phyloP scores from a whole-genome alignment of 2,113 vertebrate genomes.

The Phaetusa simplex region DNA sequence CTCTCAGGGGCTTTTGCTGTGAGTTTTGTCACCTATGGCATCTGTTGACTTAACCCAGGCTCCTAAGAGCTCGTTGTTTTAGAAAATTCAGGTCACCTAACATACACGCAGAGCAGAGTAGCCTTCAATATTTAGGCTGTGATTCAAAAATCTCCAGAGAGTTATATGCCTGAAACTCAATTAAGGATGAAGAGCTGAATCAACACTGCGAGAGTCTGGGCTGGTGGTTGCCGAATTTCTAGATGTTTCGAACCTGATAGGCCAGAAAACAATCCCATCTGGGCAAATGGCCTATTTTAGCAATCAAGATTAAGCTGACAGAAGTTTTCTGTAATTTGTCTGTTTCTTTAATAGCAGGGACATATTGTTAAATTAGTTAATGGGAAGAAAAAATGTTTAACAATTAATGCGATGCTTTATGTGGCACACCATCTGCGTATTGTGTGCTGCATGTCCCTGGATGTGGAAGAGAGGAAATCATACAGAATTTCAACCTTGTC shows the following conservation, averaged over 20 bases:
- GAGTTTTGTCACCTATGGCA: neutral
- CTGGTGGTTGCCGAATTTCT: neutral
- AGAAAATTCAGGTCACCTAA: conserved; percentile 42
- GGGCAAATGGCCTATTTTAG: conserved; percentile 18
- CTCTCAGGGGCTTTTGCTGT: neutral
- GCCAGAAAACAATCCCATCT: conserved; percentile 32
- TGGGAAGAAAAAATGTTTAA: conserved; percentile 70
- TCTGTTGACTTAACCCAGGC: neutral
- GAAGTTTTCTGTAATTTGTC: conserved; percentile 60
- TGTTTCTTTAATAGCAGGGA: conserved; percentile 53
- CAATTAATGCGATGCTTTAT: conserved; percentile 68
- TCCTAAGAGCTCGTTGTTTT: neutral
- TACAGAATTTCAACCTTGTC: conserved; percentile 64
- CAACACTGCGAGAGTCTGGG: neutral
- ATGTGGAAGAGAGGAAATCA: conserved; percentile 44
- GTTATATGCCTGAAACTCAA: conserved; percentile 13
- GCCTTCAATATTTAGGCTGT: conserved; percentile 25
- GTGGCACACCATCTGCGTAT: conserved; percentile 59
- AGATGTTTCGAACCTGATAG: neutral
- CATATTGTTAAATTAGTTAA: conserved; percentile 73
- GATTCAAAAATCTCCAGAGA: conserved; percentile 32
- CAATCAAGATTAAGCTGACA: conserved; percentile 36
- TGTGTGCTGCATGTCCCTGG: conserved; percentile 44
- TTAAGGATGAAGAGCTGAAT: conserved; percentile 55
- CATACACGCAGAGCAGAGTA: neutral